These are phyloP conservation scores for Anodontia alba DNA, from an alignment of 2,888 invertebrate species.

Conservation along the genomic window DNA sequence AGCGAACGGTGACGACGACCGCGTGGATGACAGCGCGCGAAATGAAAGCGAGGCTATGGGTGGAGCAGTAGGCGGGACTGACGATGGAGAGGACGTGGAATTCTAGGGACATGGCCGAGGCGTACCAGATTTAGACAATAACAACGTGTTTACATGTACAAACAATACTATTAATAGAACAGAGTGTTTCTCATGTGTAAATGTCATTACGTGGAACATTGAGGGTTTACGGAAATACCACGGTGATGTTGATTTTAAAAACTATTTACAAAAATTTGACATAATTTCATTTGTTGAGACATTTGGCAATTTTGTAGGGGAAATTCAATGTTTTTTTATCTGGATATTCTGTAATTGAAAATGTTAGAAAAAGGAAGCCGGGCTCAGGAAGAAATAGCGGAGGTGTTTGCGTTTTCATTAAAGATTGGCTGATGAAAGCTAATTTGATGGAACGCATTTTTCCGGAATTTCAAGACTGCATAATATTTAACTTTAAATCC, in stretches of 20 bases:
- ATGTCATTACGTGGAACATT: slow-evolving; percentile 21
- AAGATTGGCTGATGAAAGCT: slow-evolving; percentile 2
- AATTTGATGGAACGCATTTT: slow-evolving; percentile 19
- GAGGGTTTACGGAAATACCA: slow-evolving; percentile 19
- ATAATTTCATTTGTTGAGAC: slow-evolving; percentile 30
- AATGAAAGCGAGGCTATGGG: slow-evolving; percentile 8
- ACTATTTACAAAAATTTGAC: slow-evolving; percentile 25
- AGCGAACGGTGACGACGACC: slow-evolving; percentile 1
- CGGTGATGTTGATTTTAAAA: not conserved
- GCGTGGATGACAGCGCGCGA: slow-evolving; percentile 1
- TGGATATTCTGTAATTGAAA: slow-evolving; percentile 22
- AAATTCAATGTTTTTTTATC: slow-evolving; percentile 20
- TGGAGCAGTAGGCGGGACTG: not conserved
- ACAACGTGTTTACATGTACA: too few species aligned
- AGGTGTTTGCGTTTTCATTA: slow-evolving; percentile 28
- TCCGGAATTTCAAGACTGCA: slow-evolving; percentile 24
- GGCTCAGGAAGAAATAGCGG: slow-evolving; percentile 24
- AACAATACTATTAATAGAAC: slow-evolving; percentile 1
- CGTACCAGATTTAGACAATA: not conserved
- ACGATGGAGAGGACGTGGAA: too few species aligned
- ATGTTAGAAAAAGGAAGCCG: slow-evolving; percentile 15
- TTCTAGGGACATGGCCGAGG: slow-evolving; percentile 24
- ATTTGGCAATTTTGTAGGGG: slow-evolving; percentile 14
- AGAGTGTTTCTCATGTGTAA: not conserved
- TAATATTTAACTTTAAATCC: slow-evolving; percentile 23